Base-by-base conservation (phyloP, 2,888 invertebrate species). In the Nowickia ferox region DNA sequence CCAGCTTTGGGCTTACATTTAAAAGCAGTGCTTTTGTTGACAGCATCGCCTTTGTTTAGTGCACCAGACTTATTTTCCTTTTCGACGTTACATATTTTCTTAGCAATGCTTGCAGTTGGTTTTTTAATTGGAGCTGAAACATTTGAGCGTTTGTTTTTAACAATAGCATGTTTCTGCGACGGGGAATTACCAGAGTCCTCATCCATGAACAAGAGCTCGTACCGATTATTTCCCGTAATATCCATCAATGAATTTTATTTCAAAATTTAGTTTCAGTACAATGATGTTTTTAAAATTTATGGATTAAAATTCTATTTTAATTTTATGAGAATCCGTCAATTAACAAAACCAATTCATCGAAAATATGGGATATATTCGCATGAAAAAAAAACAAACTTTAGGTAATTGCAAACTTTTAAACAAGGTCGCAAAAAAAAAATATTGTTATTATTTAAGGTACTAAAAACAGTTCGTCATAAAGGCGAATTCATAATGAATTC, bases 181-280 rank as follows among this genome's bases (percentile, higher is more conserved):
- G 84, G 42, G 19, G 48, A 13, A 17, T 19, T 87, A 68, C 85
- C 87, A 40, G 84, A 87, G 65, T 92, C 92, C 75, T 92, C 92
- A 76, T 92, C 92, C 91, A 92, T 89, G 85, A 89, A 92, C 88
- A 92, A 91, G 88, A 92, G 87, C 85, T 91, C 91, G 87, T 92
- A 92, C n/a, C 92, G 92, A 89, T 92, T 92, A 71, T 90, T 90
- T 81, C 89, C 91, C 48, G 91, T 89, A 84, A 81, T 90, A 80
- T 92, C 92, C 92, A 92, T 92, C 48, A 46, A 61, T 59, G n/a
- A 68, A 48, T 30, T 2, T 51, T 59, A 42, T 11, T 40, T 68
- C 13, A 8, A 46, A 63, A 55, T 6, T 38, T 22, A 11, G 19
- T n/a, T 61, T 75, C 9, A 40, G 9, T 59, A 44, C 5, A 1